Evolutionary conservation across 2,888 invertebrate species (phyloP).

Genomic region (Lordiphosa fenestrarum): DNA sequence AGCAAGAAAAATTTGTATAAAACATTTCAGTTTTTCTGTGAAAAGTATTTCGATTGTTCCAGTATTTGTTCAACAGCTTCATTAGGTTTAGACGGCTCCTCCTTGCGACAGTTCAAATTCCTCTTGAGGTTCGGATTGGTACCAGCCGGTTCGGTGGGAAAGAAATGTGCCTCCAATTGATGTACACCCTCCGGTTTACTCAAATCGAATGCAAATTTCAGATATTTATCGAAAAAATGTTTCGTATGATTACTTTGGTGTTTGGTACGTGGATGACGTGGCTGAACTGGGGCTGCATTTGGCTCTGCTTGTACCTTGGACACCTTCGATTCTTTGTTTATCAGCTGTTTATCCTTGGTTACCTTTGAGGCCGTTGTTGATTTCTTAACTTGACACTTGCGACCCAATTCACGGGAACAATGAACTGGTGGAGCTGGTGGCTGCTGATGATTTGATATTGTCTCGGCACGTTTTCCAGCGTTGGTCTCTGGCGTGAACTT

Average conservation of each 20-base stretch:
- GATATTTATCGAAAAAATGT: slow-evolving; percentile 58
- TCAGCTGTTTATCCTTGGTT: neutral
- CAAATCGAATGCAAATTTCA: slow-evolving; percentile 59
- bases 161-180: slow-evolving; percentile 59
- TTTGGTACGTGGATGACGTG: slow-evolving; percentile 30
- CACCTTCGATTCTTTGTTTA: slow-evolving; percentile 6
- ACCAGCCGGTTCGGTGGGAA: slow-evolving; percentile 9
- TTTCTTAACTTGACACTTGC: too few species aligned
- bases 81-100: neutral
- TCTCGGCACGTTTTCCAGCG: neutral
- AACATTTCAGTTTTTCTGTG: neutral
- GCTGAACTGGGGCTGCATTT: neutral
- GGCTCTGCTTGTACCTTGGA: neutral
- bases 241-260: slow-evolving; percentile 38
- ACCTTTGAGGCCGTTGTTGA: too few species aligned
- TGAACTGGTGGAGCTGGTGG: too few species aligned
- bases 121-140: neutral
- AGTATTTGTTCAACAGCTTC: slow-evolving; percentile 25
- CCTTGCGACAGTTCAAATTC: neutral
- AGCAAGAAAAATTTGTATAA: too few species aligned
- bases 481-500: neutral
- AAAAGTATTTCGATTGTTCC: slow-evolving; percentile 6
- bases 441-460: neutral
- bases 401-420: too few species aligned
- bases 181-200: slow-evolving; percentile 54